A percentile compares a stretch with the other conserved stretches of the same genome.
These are phyloP conservation scores for Trichechus manatus DNA, from an alignment of 2,113 vertebrate genomes.

Conservation along the genomic window DNA sequence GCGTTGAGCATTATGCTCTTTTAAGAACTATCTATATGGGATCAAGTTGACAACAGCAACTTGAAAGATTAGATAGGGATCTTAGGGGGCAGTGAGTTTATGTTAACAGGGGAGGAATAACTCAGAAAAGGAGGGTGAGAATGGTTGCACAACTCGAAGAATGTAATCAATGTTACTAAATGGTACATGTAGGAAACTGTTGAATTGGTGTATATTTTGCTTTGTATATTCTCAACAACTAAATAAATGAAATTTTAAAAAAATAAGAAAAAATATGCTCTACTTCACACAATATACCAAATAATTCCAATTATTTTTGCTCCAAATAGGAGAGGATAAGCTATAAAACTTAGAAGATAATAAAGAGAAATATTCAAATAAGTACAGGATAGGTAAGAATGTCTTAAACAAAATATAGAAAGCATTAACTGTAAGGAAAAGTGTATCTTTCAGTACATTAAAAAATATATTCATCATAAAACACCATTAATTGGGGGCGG, in stretches of 20 bases:
- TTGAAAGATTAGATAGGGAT: too few relatives aligned
- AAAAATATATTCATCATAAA: neutral
- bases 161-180: too few relatives aligned
- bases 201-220: too few relatives aligned
- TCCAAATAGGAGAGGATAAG: neutral
- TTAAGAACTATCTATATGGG: too few relatives aligned
- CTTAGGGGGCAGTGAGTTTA: too few relatives aligned
- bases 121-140: too few relatives aligned
- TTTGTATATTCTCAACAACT: too few relatives aligned
- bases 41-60: too few relatives aligned
- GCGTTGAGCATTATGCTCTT: too few relatives aligned
- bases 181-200: too few relatives aligned
- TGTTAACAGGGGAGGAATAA: too few relatives aligned
- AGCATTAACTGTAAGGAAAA: neutral
- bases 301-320: neutral
- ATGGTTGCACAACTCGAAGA: too few relatives aligned
- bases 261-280: neutral
- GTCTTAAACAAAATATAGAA: neutral
- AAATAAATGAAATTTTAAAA: neutral
- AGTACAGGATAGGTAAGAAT: neutral
- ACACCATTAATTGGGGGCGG: neutral
- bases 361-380: neutral
- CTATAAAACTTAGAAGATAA: neutral
- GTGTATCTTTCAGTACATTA: neutral
- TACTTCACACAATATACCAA: neutral